phyloP scores from a whole-genome alignment of 2,888 invertebrate genomes.

The Drosophila paracracens region DNA sequence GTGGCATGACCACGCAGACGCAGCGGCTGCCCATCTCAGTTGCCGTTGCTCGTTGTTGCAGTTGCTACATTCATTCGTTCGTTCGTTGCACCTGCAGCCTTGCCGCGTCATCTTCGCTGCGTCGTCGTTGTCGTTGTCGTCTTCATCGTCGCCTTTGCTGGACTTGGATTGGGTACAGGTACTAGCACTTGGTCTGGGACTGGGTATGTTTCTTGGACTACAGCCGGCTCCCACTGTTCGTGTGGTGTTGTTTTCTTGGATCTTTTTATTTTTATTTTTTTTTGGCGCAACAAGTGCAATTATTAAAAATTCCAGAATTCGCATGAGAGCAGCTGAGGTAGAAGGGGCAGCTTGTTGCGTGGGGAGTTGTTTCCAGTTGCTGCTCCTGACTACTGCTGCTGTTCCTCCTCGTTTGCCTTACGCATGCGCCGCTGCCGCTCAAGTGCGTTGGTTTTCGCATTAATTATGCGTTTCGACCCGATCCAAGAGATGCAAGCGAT shows the following conservation, averaged over 20 bases:
- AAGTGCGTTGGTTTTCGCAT: conserved; percentile 81
- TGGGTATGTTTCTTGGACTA: conserved; percentile 34
- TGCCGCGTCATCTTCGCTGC: conserved; percentile 75
- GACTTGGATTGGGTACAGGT: conserved; percentile 36
- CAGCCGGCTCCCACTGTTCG: conserved; percentile 72
- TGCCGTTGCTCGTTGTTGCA: conserved; percentile 46
- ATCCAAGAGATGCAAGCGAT: conserved; percentile 47
- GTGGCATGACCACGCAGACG: conserved; percentile 78
- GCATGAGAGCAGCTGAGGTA: conserved; percentile 21
- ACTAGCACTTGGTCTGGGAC: conserved; percentile 19
- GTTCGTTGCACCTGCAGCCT: conserved; percentile 79
- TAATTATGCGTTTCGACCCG: conserved; percentile 74
- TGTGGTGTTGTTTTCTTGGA: conserved; percentile 45
- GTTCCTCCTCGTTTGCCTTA: conserved; percentile 62
- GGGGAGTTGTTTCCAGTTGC: conserved; percentile 76
- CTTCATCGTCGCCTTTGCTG: conserved; percentile 74
- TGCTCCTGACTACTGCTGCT: conserved; percentile 43
- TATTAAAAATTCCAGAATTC: conserved; percentile 81
- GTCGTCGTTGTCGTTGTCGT: conserved; percentile 67
- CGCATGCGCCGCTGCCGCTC: conserved; percentile 68
- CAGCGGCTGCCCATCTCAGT: conserved; percentile 68
- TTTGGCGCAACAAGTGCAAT: conserved; percentile 79
- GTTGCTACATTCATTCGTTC: conserved; percentile 31
- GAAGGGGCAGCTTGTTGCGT: conserved; percentile 59
- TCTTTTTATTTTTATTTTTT: conserved; percentile 47